Conservation (phyloP, 2,113 vertebrate genomes). For the Dicrurus megarhynchus region DNA sequence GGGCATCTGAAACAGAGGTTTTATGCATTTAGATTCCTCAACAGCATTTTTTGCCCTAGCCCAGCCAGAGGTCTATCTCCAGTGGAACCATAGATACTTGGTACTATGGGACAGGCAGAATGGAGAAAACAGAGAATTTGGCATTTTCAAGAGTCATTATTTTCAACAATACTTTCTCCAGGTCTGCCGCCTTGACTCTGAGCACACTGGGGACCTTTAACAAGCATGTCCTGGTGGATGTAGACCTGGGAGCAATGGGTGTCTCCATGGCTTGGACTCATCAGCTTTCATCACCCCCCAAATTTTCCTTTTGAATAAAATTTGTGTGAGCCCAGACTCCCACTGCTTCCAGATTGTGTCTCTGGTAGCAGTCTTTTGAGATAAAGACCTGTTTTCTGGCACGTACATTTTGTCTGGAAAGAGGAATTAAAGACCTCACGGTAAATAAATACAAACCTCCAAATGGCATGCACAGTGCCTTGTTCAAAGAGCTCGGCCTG, state of each 20-base stretch:
- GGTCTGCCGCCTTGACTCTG: not conserved
- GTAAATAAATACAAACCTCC: conserved; percentile 15
- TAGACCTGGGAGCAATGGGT: not conserved
- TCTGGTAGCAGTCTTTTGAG: not conserved
- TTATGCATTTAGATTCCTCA: not conserved
- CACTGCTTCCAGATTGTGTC: not conserved
- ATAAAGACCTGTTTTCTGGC: not conserved
- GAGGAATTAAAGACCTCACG: not conserved
- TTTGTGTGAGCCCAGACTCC: not conserved
- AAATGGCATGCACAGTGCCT: not conserved
- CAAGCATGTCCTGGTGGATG: not conserved
- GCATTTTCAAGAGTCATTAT: not conserved
- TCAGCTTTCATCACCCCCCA: not conserved
- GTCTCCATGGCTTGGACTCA: not conserved
- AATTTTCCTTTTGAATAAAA: not conserved
- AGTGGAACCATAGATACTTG: accelerated
- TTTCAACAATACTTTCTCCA: not conserved
- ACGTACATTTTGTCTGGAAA: not conserved
- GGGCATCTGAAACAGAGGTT: not conserved
- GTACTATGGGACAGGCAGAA: not conserved
- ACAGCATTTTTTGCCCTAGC: not conserved
- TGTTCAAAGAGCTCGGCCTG: conserved; percentile 44
- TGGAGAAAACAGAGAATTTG: not conserved
- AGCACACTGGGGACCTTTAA: not conserved
- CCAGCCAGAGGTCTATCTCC: not conserved